Percentiles rank a stretch among this genome's conserved stretches.
Conservation (phyloP, 2,888 invertebrate genomes). For the Dynastes grantii region DNA sequence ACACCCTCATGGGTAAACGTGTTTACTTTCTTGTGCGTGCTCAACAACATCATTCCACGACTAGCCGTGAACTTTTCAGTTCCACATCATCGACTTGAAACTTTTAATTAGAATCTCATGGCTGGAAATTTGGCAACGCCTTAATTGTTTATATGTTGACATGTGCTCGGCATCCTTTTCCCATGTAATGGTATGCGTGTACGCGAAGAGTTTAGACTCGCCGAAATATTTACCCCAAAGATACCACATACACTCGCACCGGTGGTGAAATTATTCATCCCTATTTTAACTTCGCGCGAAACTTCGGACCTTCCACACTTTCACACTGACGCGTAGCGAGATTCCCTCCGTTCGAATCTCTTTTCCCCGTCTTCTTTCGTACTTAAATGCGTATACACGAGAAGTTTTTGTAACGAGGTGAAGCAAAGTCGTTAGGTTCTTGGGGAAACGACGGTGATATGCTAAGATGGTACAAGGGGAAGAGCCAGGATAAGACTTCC, state of each 20-base stretch:
- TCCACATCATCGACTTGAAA: slow-evolving; percentile 31
- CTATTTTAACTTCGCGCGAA: slow-evolving; percentile 3
- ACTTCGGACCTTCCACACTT: slow-evolving; percentile 6
- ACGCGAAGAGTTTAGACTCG: slow-evolving; percentile 1
- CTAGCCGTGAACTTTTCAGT: slow-evolving; percentile 17
- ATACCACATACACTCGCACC: not conserved
- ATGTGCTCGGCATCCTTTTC: not conserved
- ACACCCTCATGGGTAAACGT: too few relatives aligned
- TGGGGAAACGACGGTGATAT: not conserved
- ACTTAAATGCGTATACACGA: slow-evolving; percentile 3
- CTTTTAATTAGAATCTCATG: slow-evolving; percentile 47
- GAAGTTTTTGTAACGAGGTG: slow-evolving; percentile 19
- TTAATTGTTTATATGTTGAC: slow-evolving; percentile 37
- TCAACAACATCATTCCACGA: not conserved
- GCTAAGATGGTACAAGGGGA: not conserved
- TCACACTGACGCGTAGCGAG: not conserved
- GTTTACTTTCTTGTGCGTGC: not conserved
- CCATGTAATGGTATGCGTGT: not conserved
- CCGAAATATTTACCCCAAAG: slow-evolving; percentile 21
- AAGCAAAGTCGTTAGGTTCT: not conserved
- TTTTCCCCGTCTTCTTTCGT: slow-evolving; percentile 9
- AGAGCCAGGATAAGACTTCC: not conserved
- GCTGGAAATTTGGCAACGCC: slow-evolving; percentile 42
- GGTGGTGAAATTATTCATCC: slow-evolving; percentile 21
- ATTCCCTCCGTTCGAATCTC: not conserved